Base-by-base conservation (phyloP, 2,113 vertebrate species). In the Mola mola region DNA sequence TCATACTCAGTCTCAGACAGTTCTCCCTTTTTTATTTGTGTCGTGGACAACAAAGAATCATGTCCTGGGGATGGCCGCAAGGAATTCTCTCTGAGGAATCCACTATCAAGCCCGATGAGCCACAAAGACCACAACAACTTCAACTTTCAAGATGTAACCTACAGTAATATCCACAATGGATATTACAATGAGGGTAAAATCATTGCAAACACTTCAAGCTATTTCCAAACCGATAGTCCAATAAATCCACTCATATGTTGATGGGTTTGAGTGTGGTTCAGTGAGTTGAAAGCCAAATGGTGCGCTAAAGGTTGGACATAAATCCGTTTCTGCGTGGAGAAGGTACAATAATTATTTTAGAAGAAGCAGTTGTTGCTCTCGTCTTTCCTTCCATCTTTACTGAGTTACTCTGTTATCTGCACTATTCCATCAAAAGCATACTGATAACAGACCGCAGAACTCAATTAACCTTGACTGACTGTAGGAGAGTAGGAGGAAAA, bases 261-360 rank as follows among this genome's bases (percentile, higher is more conserved):
- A 43, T 4, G 1, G 40, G 47, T 66, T 16, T 29, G 53, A 60
- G 16, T 29, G 57, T 36, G 46, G 24, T 37, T 42, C 62, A 64
- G 48, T 28, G 61, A 66, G 60, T 62, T 52, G 19, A 60, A 62
- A 78, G 38, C 51, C 46, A 47, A 55, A 59, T 19, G 7, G 34
- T 52, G 48, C 85, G 87, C 84, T 90, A 92, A 84, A 92, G 91
- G 93, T 94, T 93, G 93, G 94, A 93, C 93, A 90, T 59, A 90
- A 92, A 89, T 86, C 87, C 91, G 91, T 94, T 93, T 90, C 94
- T 92, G 93, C 93, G 92, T 94, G 92, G 93, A 94, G 90, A 94
- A 90, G 91, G 93, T 93, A 90, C 91, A 93, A 93, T 95, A 93
- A 95, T 96, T 95, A 95, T 93, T 93, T 92, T 89, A 93, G 85